phyloP scores from a whole-genome alignment of 2,113 vertebrate species.

The Speoplatyrhinus poulsoni region DNA sequence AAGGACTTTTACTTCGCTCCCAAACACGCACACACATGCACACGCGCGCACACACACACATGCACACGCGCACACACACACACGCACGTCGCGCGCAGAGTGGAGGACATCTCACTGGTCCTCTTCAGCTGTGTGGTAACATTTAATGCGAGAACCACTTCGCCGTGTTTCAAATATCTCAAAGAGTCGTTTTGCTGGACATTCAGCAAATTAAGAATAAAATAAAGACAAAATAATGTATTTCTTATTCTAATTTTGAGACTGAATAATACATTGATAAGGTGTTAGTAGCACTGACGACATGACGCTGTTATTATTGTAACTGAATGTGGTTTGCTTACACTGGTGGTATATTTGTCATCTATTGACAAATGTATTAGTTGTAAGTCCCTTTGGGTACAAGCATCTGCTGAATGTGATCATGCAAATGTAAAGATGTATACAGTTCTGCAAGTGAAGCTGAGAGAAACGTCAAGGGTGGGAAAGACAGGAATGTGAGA shows the following conservation, averaged over 20 bases:
- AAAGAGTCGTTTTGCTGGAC: background rate
- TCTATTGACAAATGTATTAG: no score
- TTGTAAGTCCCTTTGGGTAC: no score
- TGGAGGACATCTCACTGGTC: conserved; percentile 18
- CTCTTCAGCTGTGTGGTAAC: conserved; percentile 6
- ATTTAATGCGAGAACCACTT: conserved; percentile 34
- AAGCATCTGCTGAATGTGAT: no score
- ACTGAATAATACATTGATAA: no score
- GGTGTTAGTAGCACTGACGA: no score
- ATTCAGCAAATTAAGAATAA: conserved; percentile 1
- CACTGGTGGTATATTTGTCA: no score
- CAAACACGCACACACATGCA: background rate
- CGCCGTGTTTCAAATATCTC: conserved; percentile 13
- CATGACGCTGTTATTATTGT: no score
- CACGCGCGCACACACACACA: background rate
- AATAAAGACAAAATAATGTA: background rate
- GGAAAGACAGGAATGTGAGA: background rate
- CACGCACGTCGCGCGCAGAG: background rate
- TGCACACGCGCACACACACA: background rate
- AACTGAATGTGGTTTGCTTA: no score
- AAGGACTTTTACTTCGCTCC: conserved; percentile 20
- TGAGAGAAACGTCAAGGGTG: background rate
- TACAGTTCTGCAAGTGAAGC: background rate
- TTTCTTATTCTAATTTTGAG: no score
- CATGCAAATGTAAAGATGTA: no score